Evolutionary conservation across 1,140 invertebrate genomes (phyloP), one percentile per base, ranked within the genome.

Genomic region (Rhyacophila brunnea): DNA sequence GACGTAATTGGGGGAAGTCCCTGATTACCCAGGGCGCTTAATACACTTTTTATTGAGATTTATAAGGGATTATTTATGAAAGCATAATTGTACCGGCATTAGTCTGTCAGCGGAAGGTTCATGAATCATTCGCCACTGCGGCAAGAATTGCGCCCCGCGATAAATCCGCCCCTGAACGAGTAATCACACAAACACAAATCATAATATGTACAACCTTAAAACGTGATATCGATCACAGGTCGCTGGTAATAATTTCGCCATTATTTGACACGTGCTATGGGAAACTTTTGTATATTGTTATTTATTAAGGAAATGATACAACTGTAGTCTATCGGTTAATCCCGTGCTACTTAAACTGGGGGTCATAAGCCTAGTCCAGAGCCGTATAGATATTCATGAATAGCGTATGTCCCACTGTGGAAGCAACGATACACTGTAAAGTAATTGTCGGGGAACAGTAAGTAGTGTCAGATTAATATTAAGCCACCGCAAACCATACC

Each of bases 21-120:
- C 1, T 19, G 40, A 32, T 34, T 54, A 40, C 44, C 43, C 18
- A n/a, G 19, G 40, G 42, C 52, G 42, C 40, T 18, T 18, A 36
- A 49, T 44, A 46, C 43, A 19, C 18, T 46, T 58, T 52, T 63
- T 58, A 58, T 63, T 63, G 55, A 52, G 51, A 63, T 63, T 58
- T 63, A 58, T 40, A 18, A 13, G 34, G 44, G 46, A 58, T 59
- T 63, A 59, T 63, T 63, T 63, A 63, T 63, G 61, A 59, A 63
- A 50, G 52, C 61, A 59, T 63, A 63, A 63, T 63, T 63, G 61
- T 63, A 63, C 55, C 61, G 56, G 61, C 61, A 63, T 63, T 63
- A 59, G 54, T 63, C 61, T 55, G 56, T 54, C 46, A 47, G 51
- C 55, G 34, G 28, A 28, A 28, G 46, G 51, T 34, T 23, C 36